These are phyloP conservation scores for Heterotis niloticus DNA, from an alignment of 2,113 vertebrate species.

Conservation along the genomic window DNA sequence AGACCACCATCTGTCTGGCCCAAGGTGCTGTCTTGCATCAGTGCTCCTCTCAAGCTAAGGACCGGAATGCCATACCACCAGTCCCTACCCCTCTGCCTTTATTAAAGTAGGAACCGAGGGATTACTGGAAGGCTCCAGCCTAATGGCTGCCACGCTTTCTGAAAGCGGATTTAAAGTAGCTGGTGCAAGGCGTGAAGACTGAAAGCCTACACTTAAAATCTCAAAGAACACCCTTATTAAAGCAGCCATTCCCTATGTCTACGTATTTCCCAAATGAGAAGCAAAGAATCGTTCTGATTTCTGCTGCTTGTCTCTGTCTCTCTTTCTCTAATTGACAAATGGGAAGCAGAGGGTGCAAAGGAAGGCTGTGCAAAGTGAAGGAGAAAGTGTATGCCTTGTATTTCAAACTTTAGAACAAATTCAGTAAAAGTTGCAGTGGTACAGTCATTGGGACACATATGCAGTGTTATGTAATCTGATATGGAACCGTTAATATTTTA, in stretches of 20 bases:
- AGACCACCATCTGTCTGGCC: neutral
- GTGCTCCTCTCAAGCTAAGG: neutral
- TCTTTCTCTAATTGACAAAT: constrained; percentile 14
- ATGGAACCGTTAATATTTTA: no score
- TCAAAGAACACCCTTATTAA: constrained; percentile 11
- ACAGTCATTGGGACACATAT: neutral
- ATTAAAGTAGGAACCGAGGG: neutral
- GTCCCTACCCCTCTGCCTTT: neutral
- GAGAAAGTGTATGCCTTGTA: neutral
- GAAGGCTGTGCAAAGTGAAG: neutral
- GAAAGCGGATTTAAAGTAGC: neutral
- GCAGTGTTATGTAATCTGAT: neutral
- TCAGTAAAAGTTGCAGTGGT: neutral
- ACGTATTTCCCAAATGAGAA: neutral
- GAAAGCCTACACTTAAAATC: constrained; percentile 14
- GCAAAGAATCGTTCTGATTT: neutral
- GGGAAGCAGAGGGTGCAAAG: neutral
- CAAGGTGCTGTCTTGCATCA: neutral
- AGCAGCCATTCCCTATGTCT: neutral
- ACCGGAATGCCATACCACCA: neutral
- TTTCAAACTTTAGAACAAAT: neutral
- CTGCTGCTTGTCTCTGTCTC: neutral
- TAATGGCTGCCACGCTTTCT: neutral
- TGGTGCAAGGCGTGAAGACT: neutral
- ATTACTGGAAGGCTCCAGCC: constrained; percentile 15